Conservation (phyloP, 2,888 invertebrate species). For the Oeneis ivallda region DNA sequence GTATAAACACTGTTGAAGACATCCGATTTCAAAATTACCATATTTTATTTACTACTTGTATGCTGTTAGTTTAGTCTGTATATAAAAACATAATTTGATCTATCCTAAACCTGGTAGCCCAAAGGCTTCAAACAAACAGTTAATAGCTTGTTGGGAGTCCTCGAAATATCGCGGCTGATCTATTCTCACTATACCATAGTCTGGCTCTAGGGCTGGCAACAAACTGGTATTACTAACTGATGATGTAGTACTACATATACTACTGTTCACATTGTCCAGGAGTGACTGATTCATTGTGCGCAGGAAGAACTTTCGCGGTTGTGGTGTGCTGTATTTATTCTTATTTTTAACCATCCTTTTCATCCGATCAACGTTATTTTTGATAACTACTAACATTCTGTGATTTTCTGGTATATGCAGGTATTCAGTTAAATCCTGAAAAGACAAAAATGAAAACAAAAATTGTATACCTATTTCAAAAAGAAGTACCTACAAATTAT, state of each 20-base stretch:
- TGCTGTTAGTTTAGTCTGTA: too few species aligned
- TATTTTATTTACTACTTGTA: too few species aligned
- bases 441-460: constrained; percentile 18
- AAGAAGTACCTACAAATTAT: too few species aligned
- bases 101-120: constrained; percentile 44
- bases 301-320: constrained; percentile 51
- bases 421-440: constrained; percentile 66
- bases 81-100: not conserved
- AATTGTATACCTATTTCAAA: too few species aligned
- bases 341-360: constrained; percentile 63
- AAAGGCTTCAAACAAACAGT: constrained; percentile 65
- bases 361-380: constrained; percentile 60
- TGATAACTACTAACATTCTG: constrained; percentile 64
- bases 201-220: constrained; percentile 66
- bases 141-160: constrained; percentile 70
- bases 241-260: constrained; percentile 36
- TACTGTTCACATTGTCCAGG: constrained; percentile 46
- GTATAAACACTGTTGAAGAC: too few species aligned
- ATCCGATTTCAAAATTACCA: too few species aligned
- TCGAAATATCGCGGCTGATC: constrained; percentile 70
- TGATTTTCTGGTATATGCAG: constrained; percentile 65
- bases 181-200: constrained; percentile 65
- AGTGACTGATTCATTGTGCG: constrained; percentile 52
- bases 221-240: constrained; percentile 31
- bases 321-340: constrained; percentile 55